Percentiles rank a stretch among this genome's conserved stretches.
These are phyloP conservation scores for Habrosyne pyritoides DNA, from an alignment of 2,888 invertebrate genomes.

Conservation along the genomic window DNA sequence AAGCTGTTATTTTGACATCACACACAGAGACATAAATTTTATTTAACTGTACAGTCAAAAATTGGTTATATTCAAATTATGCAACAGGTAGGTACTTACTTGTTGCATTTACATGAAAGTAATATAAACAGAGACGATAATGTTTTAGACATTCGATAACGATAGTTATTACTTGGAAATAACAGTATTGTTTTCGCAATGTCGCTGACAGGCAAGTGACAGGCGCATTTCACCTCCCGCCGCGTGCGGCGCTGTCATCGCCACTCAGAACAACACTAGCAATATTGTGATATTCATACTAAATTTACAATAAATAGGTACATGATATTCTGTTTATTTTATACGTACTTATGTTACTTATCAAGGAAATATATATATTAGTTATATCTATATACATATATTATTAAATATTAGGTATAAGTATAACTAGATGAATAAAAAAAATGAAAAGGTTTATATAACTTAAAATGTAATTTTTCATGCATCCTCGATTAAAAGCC, in stretches of 20 bases:
- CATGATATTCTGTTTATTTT: too few relatives aligned
- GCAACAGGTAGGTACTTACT: constrained; percentile 23
- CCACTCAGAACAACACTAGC: constrained; percentile 57
- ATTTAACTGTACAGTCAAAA: background rate
- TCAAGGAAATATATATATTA: too few relatives aligned
- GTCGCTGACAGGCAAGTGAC: constrained; percentile 62
- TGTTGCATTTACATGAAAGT: constrained; percentile 42
- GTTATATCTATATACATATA: too few relatives aligned
- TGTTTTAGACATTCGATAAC: constrained; percentile 71
- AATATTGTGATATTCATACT: constrained; percentile 39
- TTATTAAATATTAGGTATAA: too few relatives aligned
- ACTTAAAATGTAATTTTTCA: too few relatives aligned
- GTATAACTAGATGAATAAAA: too few relatives aligned
- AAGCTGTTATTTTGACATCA: too few relatives aligned
- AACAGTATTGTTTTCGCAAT: constrained; percentile 69
- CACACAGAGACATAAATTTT: too few relatives aligned
- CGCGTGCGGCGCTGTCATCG: constrained; percentile 70
- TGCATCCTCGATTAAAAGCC: too few relatives aligned
- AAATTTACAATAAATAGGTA: constrained; percentile 16
- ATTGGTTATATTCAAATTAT: background rate
- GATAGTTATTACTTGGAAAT: constrained; percentile 72
- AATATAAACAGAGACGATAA: constrained; percentile 54
- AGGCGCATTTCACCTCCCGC: constrained; percentile 62
- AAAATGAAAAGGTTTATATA: too few relatives aligned
- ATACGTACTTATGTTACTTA: too few relatives aligned